phyloP scores from a whole-genome alignment of 2,888 invertebrate species.

The Carterocephalus palaemon region DNA sequence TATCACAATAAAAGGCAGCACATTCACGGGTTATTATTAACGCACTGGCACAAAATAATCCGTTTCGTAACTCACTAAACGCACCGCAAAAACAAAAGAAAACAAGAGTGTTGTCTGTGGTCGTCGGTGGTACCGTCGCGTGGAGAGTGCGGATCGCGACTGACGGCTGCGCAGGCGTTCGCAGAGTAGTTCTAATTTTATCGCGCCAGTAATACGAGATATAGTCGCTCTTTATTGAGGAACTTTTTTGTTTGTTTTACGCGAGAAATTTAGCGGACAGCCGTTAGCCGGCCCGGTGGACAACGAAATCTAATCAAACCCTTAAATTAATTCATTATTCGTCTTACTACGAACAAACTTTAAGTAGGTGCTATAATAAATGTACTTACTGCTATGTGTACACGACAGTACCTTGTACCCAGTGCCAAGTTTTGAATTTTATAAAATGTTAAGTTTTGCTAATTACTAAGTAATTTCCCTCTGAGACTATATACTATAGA shows the following conservation, averaged over 20 bases:
- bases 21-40: conserved; percentile 39
- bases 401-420: too few relatives aligned
- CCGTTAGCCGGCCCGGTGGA: too few relatives aligned
- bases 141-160: conserved; percentile 35
- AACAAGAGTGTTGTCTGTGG: conserved; percentile 35
- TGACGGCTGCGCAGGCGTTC: conserved; percentile 42
- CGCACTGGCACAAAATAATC: conserved; percentile 55
- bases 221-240: conserved; percentile 70
- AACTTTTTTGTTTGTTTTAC: conserved; percentile 58
- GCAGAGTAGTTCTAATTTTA: conserved; percentile 71
- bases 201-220: conserved; percentile 76
- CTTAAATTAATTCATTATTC: too few relatives aligned
- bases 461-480: too few relatives aligned
- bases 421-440: too few relatives aligned
- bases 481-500: too few relatives aligned
- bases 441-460: too few relatives aligned
- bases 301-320: too few relatives aligned
- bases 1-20: conserved; percentile 42
- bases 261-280: conserved; percentile 43
- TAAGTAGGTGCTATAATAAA: too few relatives aligned
- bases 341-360: too few relatives aligned
- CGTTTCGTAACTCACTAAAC: conserved; percentile 50
- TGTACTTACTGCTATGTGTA: too few relatives aligned
- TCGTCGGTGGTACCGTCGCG: conserved; percentile 6
- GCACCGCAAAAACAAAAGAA: conserved; percentile 49